Evolutionary conservation across 64 coral and sea anemone genomes (phyloP).

Genomic region (Stichodactyla helianthus): DNA sequence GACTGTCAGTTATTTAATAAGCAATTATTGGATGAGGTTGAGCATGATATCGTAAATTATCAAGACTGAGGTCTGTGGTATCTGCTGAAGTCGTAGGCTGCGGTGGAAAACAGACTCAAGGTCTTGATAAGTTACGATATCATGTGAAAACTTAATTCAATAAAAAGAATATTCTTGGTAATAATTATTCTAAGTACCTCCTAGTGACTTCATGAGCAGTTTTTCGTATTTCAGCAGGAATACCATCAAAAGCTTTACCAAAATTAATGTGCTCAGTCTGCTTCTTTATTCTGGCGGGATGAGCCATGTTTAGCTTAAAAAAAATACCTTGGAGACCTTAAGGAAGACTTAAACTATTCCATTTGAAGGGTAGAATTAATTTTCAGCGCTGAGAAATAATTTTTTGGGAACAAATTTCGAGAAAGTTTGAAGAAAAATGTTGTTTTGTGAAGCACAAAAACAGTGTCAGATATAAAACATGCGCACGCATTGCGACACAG

Average conservation of each 20-base stretch:
- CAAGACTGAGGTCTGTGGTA: too few relatives aligned
- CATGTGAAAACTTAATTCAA: too few relatives aligned
- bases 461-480: not conserved
- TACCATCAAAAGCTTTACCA: constrained; percentile 84
- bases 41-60: too few relatives aligned
- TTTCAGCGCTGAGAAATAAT: not conserved
- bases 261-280: constrained; percentile 86
- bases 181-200: constrained; percentile 44
- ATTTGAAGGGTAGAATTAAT: not conserved
- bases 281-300: constrained; percentile 65
- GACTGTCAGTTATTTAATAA: not conserved
- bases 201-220: constrained; percentile 73
- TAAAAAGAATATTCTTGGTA: not conserved
- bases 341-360: not conserved
- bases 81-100: too few relatives aligned
- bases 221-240: constrained; percentile 37
- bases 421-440: not conserved
- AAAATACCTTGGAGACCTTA: not conserved
- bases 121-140: too few relatives aligned
- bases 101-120: too few relatives aligned
- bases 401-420: not conserved
- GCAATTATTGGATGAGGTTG: too few relatives aligned
- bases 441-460: not conserved
- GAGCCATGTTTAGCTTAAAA: constrained; percentile 55
- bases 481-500: not conserved